phyloP scores from a whole-genome alignment of 2,113 vertebrate species.

The Saccopteryx leptura region DNA sequence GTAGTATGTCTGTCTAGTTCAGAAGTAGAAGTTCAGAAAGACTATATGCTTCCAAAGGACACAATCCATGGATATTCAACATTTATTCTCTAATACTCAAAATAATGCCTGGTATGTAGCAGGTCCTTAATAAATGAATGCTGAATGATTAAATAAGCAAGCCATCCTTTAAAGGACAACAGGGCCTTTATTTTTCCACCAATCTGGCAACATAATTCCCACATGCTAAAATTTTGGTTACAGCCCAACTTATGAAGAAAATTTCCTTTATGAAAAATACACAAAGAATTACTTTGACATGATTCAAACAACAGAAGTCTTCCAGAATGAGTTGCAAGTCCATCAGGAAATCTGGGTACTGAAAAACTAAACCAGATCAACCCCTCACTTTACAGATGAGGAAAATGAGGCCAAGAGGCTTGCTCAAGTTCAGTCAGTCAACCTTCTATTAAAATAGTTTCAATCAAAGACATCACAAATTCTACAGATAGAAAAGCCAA shows the following conservation, averaged over 20 bases:
- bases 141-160: conserved; percentile 69
- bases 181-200: conserved; percentile 50
- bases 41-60: not conserved
- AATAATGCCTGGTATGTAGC: conserved; percentile 54
- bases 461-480: conserved; percentile 66
- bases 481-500: conserved; percentile 66
- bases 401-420: conserved; percentile 79
- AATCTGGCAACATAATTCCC: conserved; percentile 53
- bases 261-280: conserved; percentile 66
- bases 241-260: conserved; percentile 48
- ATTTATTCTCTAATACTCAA: conserved; percentile 41
- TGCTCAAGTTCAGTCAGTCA: conserved; percentile 62
- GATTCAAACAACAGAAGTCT: conserved; percentile 63
- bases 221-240: conserved; percentile 26
- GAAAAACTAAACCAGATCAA: conserved; percentile 81
- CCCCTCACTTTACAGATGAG: conserved; percentile 75
- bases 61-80: not conserved
- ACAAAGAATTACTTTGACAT: conserved; percentile 55
- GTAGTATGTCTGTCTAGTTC: not conserved
- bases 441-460: conserved; percentile 73
- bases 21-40: not conserved
- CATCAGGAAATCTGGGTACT: conserved; percentile 53
- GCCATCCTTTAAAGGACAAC: not conserved
- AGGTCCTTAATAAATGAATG: conserved; percentile 62
- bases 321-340: conserved; percentile 58